Evolutionary conservation across 2,113 vertebrate species (phyloP), one percentile per base, ranked within the genome.

Genomic region (Nematolebias whitei): DNA sequence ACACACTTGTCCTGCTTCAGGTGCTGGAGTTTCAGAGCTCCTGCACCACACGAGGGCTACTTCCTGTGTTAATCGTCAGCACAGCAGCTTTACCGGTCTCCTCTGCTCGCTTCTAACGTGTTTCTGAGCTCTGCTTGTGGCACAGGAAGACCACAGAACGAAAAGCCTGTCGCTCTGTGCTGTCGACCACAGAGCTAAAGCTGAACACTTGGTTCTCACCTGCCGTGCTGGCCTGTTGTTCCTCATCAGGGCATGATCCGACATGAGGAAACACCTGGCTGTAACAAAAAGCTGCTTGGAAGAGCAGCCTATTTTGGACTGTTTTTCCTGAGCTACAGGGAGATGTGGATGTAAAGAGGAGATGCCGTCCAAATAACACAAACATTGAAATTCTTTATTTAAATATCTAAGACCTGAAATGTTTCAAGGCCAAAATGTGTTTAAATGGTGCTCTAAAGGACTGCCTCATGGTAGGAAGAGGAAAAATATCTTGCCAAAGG

Each of bases 211-310:
- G 63, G 47, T 65, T 85, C 74, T 85, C 83, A 86, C 85, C 81
- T 87, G 80, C 72, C 74, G 47, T 84, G 78, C 10, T 68, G 63
- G 79, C 67, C 81, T 84, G 82, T 80, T 87, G 72, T 87, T 88
- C 73, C 76, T 62, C 74, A 81, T 76, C 51, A 58, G 84, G 88
- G 79, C 88, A 87, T 83, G 85, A 90, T 82, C 82, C 74, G 69
- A 89, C 88, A 89, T 14, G 89, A 91, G 79, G 76, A 86, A 90
- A 85, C 87, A 90, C 85, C 87, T 89, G 85, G 83, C 79, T 83
- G 47, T 53, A 59, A 71, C 74, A 80, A 73, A 82, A 68, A 72
- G 51, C 74, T 76, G 56, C 41, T 77, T 74, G 48, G 63, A 68
- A 70, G 69, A 78, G 71, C 51, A 77, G 76, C 44, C 57, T 56